A percentile compares a stretch with the other conserved stretches of the same genome.
Conservation (phyloP, 2,113 vertebrate genomes). For the Anser brachyrhynchus region DNA sequence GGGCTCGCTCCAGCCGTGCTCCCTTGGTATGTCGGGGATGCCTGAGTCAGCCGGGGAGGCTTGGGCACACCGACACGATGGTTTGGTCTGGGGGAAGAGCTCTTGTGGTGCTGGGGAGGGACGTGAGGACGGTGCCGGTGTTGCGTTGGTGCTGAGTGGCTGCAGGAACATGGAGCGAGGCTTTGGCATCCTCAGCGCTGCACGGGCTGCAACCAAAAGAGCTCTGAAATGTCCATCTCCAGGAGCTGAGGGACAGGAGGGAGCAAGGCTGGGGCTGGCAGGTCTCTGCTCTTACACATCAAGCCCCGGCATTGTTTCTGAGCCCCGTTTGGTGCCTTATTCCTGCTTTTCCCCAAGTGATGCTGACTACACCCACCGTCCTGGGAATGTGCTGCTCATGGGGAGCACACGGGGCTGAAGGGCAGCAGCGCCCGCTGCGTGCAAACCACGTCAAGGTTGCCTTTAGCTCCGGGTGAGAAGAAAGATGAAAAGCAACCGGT, state of each 20-base stretch:
- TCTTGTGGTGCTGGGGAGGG: no score
- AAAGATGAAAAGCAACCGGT: background rate
- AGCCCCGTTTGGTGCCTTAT: background rate
- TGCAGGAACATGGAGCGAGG: background rate
- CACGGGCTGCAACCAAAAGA: background rate
- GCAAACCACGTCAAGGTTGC: background rate
- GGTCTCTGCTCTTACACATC: background rate
- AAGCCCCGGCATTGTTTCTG: background rate
- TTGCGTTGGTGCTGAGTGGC: rapidly evolving
- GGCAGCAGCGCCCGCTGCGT: rapidly evolving
- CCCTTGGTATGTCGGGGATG: background rate
- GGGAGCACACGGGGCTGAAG: background rate
- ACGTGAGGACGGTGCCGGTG: background rate
- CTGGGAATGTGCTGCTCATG: background rate
- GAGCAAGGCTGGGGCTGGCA: background rate
- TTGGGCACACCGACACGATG: rapidly evolving
- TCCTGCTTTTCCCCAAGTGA: background rate
- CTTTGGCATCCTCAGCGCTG: background rate
- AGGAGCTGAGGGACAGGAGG: background rate
- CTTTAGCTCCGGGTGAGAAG: background rate
- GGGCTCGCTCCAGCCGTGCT: background rate
- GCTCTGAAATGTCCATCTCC: background rate
- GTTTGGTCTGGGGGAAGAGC: background rate
- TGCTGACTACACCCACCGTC: background rate
- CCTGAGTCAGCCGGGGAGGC: background rate